Evolutionary conservation across 2,797 vertebrate species (phyloP), one percentile per base, ranked within the genome.

Genomic region (Gallinago solitaria): DNA sequence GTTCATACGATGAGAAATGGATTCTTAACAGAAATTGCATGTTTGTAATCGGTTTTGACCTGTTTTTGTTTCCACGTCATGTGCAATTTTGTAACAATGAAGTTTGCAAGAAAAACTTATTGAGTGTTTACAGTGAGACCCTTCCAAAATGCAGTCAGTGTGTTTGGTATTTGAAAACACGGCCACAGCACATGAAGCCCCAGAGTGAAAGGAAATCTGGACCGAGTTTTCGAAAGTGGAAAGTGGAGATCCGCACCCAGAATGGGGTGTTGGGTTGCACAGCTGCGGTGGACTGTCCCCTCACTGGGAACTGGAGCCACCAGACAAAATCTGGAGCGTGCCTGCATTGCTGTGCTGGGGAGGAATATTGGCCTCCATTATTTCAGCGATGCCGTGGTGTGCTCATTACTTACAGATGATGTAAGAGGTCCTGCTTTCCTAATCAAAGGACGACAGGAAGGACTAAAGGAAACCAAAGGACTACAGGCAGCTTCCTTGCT

Each of bases 11-110:
- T 80, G 60, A 90, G 85, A 90, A 94, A 95, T 80, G 53, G 71
- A 57, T 84, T 95, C 91, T 80, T 97, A 96, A 95, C 67, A 95
- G 68, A 92, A 93, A 95, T 59, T 93, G 90, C 70, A 68, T 95
- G 93, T 87, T 95, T 68, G 77, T 43, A 94, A 84, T 95, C 82
- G 87, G 32, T n/a, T 80, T 95, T 93, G 91, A 83, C 60, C 93
- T 95, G 87, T 51, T 96, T 96, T 95, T 14, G 1, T 95, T 95
- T 93, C 89, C 94, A 90, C 19, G 7, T 95, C 60, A 37, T 94
- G 93, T 90, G 81, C 84, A 89, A 95, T 91, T 94, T 82, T 35
- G 24, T 69, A 95, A 74, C 77, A 90, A 88, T 28, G 86, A 87
- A 79, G 74, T 82, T 24, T 84, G 71, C 63, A 53, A 89, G 85